Conservation (phyloP, 2,888 invertebrate genomes). For the Rugalucina vietnamica region DNA sequence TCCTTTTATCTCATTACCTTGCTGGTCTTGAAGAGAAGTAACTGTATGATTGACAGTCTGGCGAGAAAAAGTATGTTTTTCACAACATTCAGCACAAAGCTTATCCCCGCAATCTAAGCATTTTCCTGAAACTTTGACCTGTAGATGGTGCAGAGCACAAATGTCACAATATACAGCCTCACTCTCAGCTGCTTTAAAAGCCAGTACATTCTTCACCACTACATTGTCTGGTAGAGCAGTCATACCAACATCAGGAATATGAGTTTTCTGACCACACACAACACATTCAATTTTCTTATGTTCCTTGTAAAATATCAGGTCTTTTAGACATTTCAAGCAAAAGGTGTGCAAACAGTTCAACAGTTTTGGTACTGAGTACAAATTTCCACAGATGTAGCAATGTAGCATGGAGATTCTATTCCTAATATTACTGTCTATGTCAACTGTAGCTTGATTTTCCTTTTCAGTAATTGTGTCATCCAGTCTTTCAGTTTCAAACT, state of each 20-base stretch:
- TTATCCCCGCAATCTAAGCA: conserved; percentile 65
- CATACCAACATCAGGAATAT: neutral
- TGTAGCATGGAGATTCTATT: conserved; percentile 31
- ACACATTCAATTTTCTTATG: conserved; percentile 34
- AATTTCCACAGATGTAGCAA: conserved; percentile 56
- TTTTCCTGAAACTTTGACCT: conserved; percentile 15
- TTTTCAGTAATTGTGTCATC: neutral
- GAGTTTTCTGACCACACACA: conserved; percentile 23
- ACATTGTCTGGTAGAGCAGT: conserved; percentile 22
- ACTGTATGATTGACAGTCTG: conserved; percentile 63
- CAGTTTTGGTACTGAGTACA: conserved; percentile 44
- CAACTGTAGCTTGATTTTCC: neutral
- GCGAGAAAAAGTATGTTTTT: conserved; percentile 64
- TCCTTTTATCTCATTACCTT: neutral
- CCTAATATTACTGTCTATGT: neutral
- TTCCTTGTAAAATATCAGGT: neutral
- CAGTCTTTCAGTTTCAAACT: neutral
- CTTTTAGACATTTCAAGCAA: conserved; percentile 53
- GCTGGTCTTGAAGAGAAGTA: conserved; percentile 34
- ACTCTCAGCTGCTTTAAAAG: neutral
- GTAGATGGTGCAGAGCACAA: conserved; percentile 43
- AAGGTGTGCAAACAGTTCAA: conserved; percentile 61
- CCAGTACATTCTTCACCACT: conserved; percentile 22
- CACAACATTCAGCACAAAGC: conserved; percentile 63
- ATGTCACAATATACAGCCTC: conserved; percentile 36